A percentile compares a stretch with the other conserved stretches of the same genome.
phyloP scores from a whole-genome alignment of 2,888 invertebrate genomes.

The Apomyelois bistriatella region DNA sequence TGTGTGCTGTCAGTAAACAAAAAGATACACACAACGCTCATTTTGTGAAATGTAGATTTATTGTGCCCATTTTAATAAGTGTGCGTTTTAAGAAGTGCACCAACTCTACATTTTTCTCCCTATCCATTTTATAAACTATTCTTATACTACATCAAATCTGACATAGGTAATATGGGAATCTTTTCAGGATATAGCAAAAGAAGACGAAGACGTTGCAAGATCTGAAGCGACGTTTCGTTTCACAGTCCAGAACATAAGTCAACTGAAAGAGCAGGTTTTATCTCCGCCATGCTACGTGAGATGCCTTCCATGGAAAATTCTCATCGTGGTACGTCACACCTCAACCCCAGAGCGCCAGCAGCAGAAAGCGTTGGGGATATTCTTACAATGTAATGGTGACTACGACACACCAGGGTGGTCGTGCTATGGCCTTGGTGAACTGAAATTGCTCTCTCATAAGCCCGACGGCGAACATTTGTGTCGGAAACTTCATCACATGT shows the following conservation, averaged over 20 bases:
- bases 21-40: too few relatives aligned
- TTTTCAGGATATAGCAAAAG: constrained; percentile 68
- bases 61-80: too few relatives aligned
- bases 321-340: constrained; percentile 92
- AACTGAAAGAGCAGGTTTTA: constrained; percentile 89
- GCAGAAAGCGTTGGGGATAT: constrained; percentile 88
- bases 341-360: constrained; percentile 86
- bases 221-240: constrained; percentile 96
- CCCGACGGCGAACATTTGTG: constrained; percentile 88
- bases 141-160: neutral
- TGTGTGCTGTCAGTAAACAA: too few relatives aligned
- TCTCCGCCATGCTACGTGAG: constrained; percentile 95
- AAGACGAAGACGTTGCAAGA: constrained; percentile 89
- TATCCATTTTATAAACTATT: neutral
- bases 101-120: neutral
- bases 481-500: constrained; percentile 95
- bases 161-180: neutral
- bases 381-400: constrained; percentile 97
- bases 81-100: too few relatives aligned
- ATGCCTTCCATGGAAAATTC: constrained; percentile 98
- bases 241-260: constrained; percentile 91
- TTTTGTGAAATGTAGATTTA: too few relatives aligned
- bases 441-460: constrained; percentile 92
- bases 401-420: constrained; percentile 98
- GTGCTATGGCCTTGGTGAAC: constrained; percentile 96